phyloP scores from a whole-genome alignment of 64 coral and sea anemone species.

The Montipora efflorescens region DNA sequence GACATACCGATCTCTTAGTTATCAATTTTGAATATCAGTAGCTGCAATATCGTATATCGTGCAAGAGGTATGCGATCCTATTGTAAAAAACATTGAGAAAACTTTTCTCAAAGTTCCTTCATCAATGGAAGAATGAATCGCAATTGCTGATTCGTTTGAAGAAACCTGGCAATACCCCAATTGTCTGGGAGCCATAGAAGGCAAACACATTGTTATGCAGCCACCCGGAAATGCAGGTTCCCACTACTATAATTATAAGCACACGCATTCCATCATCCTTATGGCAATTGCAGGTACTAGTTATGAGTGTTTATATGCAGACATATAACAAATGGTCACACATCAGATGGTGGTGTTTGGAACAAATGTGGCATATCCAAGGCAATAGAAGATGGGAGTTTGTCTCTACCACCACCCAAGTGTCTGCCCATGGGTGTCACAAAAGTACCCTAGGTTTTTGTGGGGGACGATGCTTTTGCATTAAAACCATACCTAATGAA shows the following conservation, averaged over 20 bases:
- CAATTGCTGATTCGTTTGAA: slow-evolving; percentile 26
- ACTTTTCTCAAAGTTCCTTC: slow-evolving; percentile 1
- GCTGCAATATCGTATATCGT: slow-evolving; percentile 48
- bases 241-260: slow-evolving; percentile 40
- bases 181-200: slow-evolving; percentile 51
- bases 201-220: slow-evolving; percentile 62
- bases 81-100: slow-evolving; percentile 3
- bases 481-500: slow-evolving; percentile 13
- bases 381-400: slow-evolving; percentile 7
- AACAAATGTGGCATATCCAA: neutral
- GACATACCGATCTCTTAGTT: slow-evolving; percentile 43
- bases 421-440: slow-evolving; percentile 9
- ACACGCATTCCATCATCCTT: slow-evolving; percentile 33
- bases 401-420: slow-evolving; percentile 5
- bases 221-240: slow-evolving; percentile 45
- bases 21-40: slow-evolving; percentile 32
- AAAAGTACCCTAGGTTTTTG: slow-evolving; percentile 24
- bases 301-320: slow-evolving; percentile 40
- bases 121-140: slow-evolving; percentile 39
- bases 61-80: slow-evolving; percentile 23
- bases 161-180: slow-evolving; percentile 46
- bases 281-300: slow-evolving; percentile 17
- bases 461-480: slow-evolving; percentile 46
- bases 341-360: slow-evolving; percentile 24
- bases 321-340: slow-evolving; percentile 29